Evolutionary conservation across 2,113 vertebrate species (phyloP).

Genomic region (Chinchilla lanigera): DNA sequence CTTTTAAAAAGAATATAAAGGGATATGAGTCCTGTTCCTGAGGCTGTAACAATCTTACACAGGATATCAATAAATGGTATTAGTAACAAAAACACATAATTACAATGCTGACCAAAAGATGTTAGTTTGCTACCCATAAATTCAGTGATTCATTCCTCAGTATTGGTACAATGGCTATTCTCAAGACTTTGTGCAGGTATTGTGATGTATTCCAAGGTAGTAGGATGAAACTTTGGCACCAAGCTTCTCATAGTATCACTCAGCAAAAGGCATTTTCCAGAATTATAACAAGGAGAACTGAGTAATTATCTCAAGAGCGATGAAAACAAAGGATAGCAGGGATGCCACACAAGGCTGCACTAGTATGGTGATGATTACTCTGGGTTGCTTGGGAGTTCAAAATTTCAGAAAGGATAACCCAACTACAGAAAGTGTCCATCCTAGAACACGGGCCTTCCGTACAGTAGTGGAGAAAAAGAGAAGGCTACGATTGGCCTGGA

Average conservation of each 20-base stretch:
- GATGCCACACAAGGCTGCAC: rapidly evolving
- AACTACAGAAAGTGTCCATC: neutral
- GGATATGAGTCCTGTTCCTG: neutral
- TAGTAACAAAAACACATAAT: neutral
- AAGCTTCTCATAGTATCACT: neutral
- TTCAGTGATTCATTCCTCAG: neutral
- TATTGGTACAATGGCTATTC: neutral
- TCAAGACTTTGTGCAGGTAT: neutral
- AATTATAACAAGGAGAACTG: neutral
- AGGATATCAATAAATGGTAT: neutral
- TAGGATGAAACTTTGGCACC: neutral
- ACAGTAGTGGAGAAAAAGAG: neutral
- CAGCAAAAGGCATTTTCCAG: neutral
- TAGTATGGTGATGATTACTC: neutral
- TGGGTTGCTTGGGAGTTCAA: neutral
- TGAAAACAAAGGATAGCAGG: neutral
- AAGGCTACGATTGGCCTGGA: neutral
- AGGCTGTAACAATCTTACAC: slow-evolving; percentile 18
- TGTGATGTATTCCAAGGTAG: neutral
- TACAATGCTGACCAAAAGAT: neutral
- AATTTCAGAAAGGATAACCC: neutral
- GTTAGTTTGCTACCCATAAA: neutral
- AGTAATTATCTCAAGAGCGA: neutral
- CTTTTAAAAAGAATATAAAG: neutral
- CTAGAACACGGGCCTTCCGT: neutral